Evolutionary conservation across 2,888 invertebrate species (phyloP), one percentile per base, ranked within the genome.

Genomic region (Coenonympha glycerion): DNA sequence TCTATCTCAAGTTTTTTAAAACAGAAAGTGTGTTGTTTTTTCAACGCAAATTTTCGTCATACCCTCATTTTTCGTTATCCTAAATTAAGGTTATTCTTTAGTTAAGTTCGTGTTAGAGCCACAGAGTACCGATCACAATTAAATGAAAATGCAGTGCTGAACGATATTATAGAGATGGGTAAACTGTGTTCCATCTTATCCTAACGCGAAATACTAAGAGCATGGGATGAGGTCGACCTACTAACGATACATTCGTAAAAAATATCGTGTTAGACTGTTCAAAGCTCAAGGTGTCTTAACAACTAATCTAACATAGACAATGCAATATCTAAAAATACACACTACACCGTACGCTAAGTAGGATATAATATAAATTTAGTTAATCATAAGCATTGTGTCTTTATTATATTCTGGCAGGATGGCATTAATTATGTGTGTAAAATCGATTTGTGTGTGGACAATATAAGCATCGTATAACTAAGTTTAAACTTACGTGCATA

Each of bases 261-360:
- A 85, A 84, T 79, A 78, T 79, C 63, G 79, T 84, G 83, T 78
- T 71, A 82, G 77, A 83, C 69, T 78, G 80, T 79, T 75, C 71
- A 71, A 86, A 87, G 87, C 87, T 87, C 87, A 84, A 82, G 71
- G 74, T 80, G 82, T 83, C 82, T 85, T 84, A 85, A 70, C 59
- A 63, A 80, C 86, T 86, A 86, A 64, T 71, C 83, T 84, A 85
- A 87, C 84, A 76, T 85, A 85, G 78, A 84, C 82, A 85, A 87
- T 81, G 86, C 83, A 57, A 81, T 84, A 78, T 85, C 86, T 87
- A 86, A 86, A 86, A 86, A 87, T 86, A 86, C 86, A 78, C 69
- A 78, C 85, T 86, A 86, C 84, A 61, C 69, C 70, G 74, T 68
- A 85, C 84, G 68, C 84, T 87, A 84, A 76, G 75, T 86, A 85